Base-by-base conservation (phyloP, 1,140 invertebrate species). In the Pogonus chalceus region DNA sequence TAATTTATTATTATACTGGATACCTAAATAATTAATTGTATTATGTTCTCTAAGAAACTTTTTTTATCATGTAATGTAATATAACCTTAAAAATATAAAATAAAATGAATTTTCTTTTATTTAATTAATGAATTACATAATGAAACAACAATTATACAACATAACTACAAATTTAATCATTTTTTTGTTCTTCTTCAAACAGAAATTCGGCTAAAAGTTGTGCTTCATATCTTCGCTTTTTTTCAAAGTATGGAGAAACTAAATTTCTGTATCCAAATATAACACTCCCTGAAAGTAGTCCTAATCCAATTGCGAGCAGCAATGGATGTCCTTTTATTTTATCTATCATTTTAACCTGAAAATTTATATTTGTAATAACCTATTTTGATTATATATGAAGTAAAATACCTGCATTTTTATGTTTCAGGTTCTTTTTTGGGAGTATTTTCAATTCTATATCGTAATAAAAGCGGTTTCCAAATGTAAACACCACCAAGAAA, bases 401-500 rank as follows among this genome's bases (percentile, higher is more conserved):
- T 31, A 4, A 14, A 4, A 31, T 31, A 7, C 7, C 26, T 7
- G 4, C 14, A 31, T 14, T 31, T 31, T 31, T 31, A 31, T 31
- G 7, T 16, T 9, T 43, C 37, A 12, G 4, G 7, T 12, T 4
- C 18, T 18, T 49, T 20, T 49, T 37, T 23, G 2, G 52, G 16
- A 4, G 21, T 31, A 61, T 51, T 22, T 52, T 67, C 61, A 47
- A 56, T 58, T 58, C 60, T 65, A 51, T 49, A 68, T 58, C 63
- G 61, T 1, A 66, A 16, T 35, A 76, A 65, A 9, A 76, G 35
- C 1, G 74, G 74, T 58, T 61, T 67, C 74, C 74, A 76, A 56
- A 76, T 71, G 58, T 76, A 76, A 23, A 74, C 39, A 23, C 74
- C 74, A 46, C 71, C 59, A 49, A 73, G 58, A 51, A 74, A 61